Evolutionary conservation across 2,888 invertebrate genomes (phyloP).

Genomic region (Camponotus fellah): DNA sequence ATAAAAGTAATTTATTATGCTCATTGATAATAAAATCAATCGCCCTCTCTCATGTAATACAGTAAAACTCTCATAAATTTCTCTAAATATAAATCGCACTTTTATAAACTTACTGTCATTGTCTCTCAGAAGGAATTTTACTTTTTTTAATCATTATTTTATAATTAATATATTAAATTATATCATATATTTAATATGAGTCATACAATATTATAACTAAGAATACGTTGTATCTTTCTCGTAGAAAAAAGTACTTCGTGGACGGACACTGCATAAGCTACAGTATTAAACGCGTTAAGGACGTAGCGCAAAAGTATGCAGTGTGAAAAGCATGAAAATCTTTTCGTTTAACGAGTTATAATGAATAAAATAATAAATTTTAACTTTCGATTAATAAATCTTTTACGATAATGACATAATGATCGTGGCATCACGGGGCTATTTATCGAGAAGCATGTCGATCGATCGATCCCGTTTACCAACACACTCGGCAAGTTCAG

Average conservation of each 20-base stretch:
- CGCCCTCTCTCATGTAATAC: background rate
- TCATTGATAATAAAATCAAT: conserved; percentile 15
- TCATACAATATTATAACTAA: conserved; percentile 12
- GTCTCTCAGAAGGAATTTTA: background rate
- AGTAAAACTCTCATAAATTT: background rate
- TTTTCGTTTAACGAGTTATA: background rate
- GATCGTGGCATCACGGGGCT: conserved; percentile 6
- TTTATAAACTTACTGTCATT: background rate
- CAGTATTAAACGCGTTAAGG: conserved; percentile 38
- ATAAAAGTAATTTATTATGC: conserved; percentile 34
- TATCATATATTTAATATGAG: background rate
- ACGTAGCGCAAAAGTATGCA: conserved; percentile 20
- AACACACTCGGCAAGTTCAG: conserved; percentile 14
- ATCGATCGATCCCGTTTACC: conserved; percentile 45
- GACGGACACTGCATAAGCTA: conserved; percentile 71
- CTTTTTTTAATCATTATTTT: background rate
- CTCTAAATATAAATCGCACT: background rate
- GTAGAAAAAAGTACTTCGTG: conserved; percentile 53
- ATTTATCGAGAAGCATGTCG: conserved; percentile 60
- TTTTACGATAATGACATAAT: background rate
- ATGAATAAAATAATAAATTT: background rate
- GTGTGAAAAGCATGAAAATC: conserved; percentile 5
- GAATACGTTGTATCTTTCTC: conserved; percentile 11
- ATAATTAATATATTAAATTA: conserved; percentile 20
- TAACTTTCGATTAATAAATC: background rate